Evolutionary conservation across 1,140 invertebrate species (phyloP).

Genomic region (Fopius arisanus): DNA sequence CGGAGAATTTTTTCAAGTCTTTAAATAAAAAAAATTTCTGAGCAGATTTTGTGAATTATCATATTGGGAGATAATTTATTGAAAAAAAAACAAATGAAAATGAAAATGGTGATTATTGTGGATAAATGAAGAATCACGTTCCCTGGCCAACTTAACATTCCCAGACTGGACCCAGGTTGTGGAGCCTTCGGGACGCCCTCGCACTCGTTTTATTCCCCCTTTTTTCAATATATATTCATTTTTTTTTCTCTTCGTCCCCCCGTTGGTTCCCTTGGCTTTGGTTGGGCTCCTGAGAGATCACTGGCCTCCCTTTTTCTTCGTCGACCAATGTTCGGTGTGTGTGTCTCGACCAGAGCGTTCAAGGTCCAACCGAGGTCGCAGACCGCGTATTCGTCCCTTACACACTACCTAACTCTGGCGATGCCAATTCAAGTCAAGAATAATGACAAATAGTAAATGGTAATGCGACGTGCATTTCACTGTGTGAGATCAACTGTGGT

Average conservation of each 20-base stretch:
- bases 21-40: no score
- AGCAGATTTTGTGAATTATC: no score
- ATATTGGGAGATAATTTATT: no score
- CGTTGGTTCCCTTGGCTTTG: neutral
- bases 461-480: conserved; percentile 15
- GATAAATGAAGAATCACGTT: neutral
- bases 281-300: neutral
- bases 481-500: neutral
- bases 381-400: conserved; percentile 33
- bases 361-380: conserved; percentile 61
- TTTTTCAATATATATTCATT: conserved; percentile 10
- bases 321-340: neutral
- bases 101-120: neutral
- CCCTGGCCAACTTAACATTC: conserved; percentile 56
- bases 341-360: conserved; percentile 42
- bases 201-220: conserved; percentile 39
- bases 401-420: conserved; percentile 2
- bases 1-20: no score
- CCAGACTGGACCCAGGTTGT: conserved; percentile 55
- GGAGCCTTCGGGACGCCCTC: conserved; percentile 56
- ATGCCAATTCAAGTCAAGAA: conserved; percentile 17
- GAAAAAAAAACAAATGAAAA: neutral
- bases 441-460: conserved; percentile 27
- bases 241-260: neutral
- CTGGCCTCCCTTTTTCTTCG: conserved; percentile 37